A percentile compares a stretch with the other conserved stretches of the same genome.
Conservation (phyloP, 2,797 vertebrate species). For the Rhinophrynus dorsalis region DNA sequence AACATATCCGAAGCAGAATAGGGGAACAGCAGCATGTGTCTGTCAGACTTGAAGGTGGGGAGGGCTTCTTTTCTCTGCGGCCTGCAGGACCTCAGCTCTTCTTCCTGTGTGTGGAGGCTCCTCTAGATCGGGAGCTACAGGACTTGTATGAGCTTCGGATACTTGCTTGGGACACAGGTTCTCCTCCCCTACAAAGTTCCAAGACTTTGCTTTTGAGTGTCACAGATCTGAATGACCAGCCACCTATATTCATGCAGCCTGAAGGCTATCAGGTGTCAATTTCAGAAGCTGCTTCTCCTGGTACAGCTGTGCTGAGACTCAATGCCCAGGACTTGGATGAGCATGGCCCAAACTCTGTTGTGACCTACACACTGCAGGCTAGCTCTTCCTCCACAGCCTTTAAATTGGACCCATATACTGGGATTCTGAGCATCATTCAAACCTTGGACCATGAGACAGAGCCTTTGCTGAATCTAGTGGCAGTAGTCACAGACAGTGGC, state of each 20-base stretch:
- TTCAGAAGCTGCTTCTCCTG: slow-evolving; percentile 75
- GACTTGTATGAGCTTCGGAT: slow-evolving; percentile 78
- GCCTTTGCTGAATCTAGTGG: slow-evolving; percentile 70
- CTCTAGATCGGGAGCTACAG: slow-evolving; percentile 78
- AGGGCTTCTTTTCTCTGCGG: slow-evolving; percentile 75
- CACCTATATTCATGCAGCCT: slow-evolving; percentile 72
- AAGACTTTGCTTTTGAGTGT: slow-evolving; percentile 72
- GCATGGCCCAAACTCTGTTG: slow-evolving; percentile 68
- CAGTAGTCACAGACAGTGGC: slow-evolving; percentile 80
- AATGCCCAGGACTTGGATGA: slow-evolving; percentile 79
- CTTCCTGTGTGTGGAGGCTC: slow-evolving; percentile 76
- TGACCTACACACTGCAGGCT: slow-evolving; percentile 73
- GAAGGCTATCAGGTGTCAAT: slow-evolving; percentile 65
- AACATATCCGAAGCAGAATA: not conserved
- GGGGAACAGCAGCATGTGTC: slow-evolving; percentile 53
- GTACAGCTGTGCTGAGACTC: slow-evolving; percentile 75
- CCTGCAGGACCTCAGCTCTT: slow-evolving; percentile 73
- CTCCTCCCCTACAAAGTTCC: slow-evolving; percentile 73
- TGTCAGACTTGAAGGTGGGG: slow-evolving; percentile 69
- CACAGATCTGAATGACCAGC: slow-evolving; percentile 81
- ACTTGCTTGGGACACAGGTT: slow-evolving; percentile 75
- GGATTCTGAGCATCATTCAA: slow-evolving; percentile 71
- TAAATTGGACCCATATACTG: slow-evolving; percentile 71
- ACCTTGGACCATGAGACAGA: slow-evolving; percentile 78
- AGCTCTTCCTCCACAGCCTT: slow-evolving; percentile 58